Percentiles rank a stretch among this genome's conserved stretches.
phyloP scores from a whole-genome alignment of 2,113 vertebrate species.

The Ailuropoda melanoleuca region DNA sequence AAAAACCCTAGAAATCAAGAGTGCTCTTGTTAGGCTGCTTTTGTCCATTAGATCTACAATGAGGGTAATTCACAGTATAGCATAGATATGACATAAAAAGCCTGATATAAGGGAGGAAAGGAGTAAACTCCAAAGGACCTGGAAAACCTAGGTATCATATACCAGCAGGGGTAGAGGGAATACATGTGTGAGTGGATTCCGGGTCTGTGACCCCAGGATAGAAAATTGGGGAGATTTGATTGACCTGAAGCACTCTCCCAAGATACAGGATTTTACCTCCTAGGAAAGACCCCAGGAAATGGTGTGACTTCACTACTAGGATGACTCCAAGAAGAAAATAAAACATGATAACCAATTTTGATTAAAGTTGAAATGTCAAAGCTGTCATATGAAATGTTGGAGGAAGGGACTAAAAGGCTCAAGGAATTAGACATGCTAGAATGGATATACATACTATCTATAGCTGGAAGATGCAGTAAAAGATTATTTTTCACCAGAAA shows the following conservation, averaged over 20 bases:
- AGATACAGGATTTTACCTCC: neutral
- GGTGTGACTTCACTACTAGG: neutral
- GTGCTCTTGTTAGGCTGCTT: neutral
- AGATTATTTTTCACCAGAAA: neutral
- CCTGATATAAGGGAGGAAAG: neutral
- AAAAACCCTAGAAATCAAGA: neutral
- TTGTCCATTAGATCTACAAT: neutral
- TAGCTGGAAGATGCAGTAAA: neutral
- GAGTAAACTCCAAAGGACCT: neutral
- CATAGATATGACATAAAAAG: neutral
- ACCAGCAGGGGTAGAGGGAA: neutral
- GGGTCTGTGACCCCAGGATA: neutral
- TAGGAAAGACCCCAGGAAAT: neutral
- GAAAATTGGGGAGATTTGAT: neutral
- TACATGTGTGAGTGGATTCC: neutral
- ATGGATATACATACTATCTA: neutral
- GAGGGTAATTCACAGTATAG: neutral
- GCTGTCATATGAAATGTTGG: neutral
- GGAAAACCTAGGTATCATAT: neutral
- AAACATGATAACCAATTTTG: neutral
- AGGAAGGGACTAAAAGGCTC: neutral
- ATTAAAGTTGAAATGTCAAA: neutral
- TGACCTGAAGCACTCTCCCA: neutral
- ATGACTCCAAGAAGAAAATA: neutral
- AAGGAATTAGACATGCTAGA: neutral